Conservation (phyloP, 2,888 invertebrate genomes). For the Sphaeridia pumilis region DNA sequence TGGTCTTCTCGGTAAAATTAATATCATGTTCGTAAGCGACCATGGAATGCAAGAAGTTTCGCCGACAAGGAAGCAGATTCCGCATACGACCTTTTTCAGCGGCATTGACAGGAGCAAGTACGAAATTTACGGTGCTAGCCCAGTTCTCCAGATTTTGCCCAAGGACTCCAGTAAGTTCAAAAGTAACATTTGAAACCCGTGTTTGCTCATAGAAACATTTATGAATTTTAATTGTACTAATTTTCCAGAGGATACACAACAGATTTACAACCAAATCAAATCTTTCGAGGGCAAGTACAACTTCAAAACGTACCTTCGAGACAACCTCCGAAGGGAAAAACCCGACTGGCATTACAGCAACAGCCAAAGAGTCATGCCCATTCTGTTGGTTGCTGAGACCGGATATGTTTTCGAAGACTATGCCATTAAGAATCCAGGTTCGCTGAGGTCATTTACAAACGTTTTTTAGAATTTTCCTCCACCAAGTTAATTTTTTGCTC, state of each 20-base stretch:
- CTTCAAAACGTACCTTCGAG: constrained; percentile 42
- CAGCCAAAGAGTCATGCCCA: constrained; percentile 49
- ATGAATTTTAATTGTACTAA: background rate
- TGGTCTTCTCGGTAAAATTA: constrained; percentile 46
- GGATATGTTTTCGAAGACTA: constrained; percentile 50
- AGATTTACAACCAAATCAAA: background rate
- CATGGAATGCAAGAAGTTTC: constrained; percentile 57
- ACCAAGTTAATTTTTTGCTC: background rate
- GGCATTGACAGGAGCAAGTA: constrained; percentile 38
- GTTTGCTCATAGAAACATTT: background rate
- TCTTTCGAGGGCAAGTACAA: background rate
- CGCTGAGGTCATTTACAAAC: no score
- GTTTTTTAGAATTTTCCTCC: no score
- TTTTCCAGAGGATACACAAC: background rate
- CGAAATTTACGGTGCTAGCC: constrained; percentile 45
- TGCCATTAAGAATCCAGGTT: no score
- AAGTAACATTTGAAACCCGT: background rate
- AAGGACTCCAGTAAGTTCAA: constrained; percentile 42
- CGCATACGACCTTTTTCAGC: constrained; percentile 46
- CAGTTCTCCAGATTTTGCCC: constrained; percentile 51
- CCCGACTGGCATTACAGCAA: constrained; percentile 50
- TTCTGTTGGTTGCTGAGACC: constrained; percentile 51
- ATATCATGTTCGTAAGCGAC: constrained; percentile 58
- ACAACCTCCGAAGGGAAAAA: constrained; percentile 45
- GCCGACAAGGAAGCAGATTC: constrained; percentile 40